Evolutionary conservation across 2,797 vertebrate species (phyloP), one percentile per base, ranked within the genome.

Genomic region (Sarcoramphus papa): DNA sequence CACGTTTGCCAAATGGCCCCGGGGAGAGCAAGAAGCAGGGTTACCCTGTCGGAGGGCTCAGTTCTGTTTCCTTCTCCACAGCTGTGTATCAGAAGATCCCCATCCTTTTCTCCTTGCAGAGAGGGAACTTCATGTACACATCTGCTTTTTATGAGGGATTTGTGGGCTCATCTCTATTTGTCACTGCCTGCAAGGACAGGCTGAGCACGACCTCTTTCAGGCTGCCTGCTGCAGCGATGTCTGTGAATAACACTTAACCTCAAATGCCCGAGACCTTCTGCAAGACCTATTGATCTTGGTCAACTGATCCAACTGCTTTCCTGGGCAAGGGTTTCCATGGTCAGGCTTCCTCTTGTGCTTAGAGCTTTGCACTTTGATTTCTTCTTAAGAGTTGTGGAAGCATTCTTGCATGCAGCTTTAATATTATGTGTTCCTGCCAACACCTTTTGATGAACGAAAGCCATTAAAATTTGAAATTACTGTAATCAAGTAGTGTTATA

Each of bases 371-470:
- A 45, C 75, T 92, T 85, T 27, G 51, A 24, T 92, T 91, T 59
- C 70, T 85, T 81, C 75, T 12, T 25, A 9, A 47, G 76, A 57
- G 25, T 40, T 54, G 50, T 72, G 73, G 73, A 78, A 88, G 73
- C 54, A 4, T 81, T 78, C 90, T 81, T 68, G 45, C 63, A 47
- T 22, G 72, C 90, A 75, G 83, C 92, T 94, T 88, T 90, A 75
- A 51, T 78, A 43, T 57, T 54, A 15, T 30, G 62, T 81, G 87
- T 65, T 95, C 78, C 82, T 94, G 96, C 89, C 91, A 91, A 50
- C 88, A 85, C 90, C 91, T 93, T 88, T 84, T 93, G 95, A 93
- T 96, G 93, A 91, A 95, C 90, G 88, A 75, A 86, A 93, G 74
- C 74, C 67, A 92, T 96, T 96, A 92, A 79, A 86, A 65, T 69